Percentiles rank a stretch among this genome's conserved stretches.
phyloP scores from a whole-genome alignment of 2,888 invertebrate species.

The Zaprionus obscuricornis region DNA sequence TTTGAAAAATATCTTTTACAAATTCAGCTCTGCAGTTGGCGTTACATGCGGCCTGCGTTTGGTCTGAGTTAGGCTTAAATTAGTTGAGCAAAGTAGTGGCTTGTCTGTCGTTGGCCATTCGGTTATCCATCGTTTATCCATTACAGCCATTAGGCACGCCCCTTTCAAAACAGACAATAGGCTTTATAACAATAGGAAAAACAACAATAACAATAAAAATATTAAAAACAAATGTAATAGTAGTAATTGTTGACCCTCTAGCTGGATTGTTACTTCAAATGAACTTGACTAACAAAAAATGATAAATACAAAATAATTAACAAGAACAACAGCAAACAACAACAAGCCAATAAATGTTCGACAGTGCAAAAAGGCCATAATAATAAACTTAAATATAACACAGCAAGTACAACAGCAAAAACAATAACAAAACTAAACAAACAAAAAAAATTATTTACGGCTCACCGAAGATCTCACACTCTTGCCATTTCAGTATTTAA shows the following conservation, averaged over 20 bases:
- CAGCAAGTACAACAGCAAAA: conserved; percentile 2
- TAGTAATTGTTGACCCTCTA: conserved; percentile 53
- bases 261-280: conserved; percentile 37
- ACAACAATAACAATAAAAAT: conserved; percentile 15
- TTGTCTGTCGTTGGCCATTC: conserved; percentile 10
- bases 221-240: conserved; percentile 20
- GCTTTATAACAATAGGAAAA: conserved; percentile 37
- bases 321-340: conserved; percentile 27
- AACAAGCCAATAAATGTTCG: conserved; percentile 66
- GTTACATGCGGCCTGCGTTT: conserved; percentile 51
- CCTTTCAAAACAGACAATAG: conserved; percentile 40
- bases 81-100: conserved; percentile 57
- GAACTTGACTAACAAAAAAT: conserved; percentile 64
- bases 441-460: conserved; percentile 29
- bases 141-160: conserved; percentile 59
- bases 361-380: conserved; percentile 71
- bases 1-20: conserved; percentile 49
- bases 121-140: conserved; percentile 49
- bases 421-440: conserved; percentile 4
- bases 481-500: too few species aligned
- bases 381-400: conserved; percentile 66
- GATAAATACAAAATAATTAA: conserved; percentile 33
- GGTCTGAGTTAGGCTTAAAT: conserved; percentile 70
- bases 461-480: too few species aligned
- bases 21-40: conserved; percentile 12